Evolutionary conservation across 1,140 invertebrate species (phyloP).

Genomic region (Bombyx mandarina): DNA sequence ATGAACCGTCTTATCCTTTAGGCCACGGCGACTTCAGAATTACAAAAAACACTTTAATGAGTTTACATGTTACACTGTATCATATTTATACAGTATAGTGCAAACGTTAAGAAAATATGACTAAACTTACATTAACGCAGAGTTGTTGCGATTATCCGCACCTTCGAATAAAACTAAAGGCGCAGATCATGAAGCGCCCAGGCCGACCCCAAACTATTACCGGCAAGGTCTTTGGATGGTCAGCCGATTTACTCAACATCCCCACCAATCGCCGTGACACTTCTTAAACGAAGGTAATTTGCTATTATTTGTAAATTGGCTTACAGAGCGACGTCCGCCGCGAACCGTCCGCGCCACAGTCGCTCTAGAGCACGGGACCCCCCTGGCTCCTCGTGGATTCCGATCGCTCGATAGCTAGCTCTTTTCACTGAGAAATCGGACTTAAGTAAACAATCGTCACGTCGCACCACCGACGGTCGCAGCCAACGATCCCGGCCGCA

Average conservation of each 20-base stretch:
- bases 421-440: conserved; percentile 15
- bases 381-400: conserved; percentile 39
- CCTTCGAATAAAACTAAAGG: conserved; percentile 36
- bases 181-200: conserved; percentile 35
- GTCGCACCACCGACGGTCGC: conserved; percentile 25
- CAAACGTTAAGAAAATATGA: conserved; percentile 10
- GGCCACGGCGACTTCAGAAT: no score
- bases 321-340: conserved; percentile 50
- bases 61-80: no score
- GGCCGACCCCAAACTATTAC: conserved; percentile 51
- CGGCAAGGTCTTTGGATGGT: conserved; percentile 62
- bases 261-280: conserved; percentile 67
- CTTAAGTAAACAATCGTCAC: conserved; percentile 58
- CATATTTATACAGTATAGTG: no score
- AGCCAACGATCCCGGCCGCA: conserved; percentile 42
- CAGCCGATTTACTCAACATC: conserved; percentile 65
- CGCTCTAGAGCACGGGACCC: conserved; percentile 54
- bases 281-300: conserved; percentile 70
- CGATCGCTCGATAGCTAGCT: conserved; percentile 25
- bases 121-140: conserved; percentile 10
- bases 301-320: conserved; percentile 71
- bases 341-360: conserved; percentile 41
- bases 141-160: no score
- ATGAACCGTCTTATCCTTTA: no score
- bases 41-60: no score